These are phyloP conservation scores for Timema podura DNA, from an alignment of 2,888 invertebrate genomes.

Conservation along the genomic window DNA sequence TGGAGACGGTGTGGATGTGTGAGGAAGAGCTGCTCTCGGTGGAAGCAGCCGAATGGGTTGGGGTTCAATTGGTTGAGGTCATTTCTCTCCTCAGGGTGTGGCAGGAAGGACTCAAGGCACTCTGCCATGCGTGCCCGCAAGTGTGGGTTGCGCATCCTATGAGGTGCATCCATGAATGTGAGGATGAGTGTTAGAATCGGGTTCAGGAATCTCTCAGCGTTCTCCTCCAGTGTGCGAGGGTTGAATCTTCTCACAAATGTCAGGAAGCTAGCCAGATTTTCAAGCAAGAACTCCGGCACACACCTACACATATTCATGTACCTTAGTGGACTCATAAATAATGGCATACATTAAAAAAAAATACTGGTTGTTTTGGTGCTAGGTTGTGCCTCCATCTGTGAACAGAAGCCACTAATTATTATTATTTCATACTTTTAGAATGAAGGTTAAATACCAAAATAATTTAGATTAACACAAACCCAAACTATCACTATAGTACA, in stretches of 20 bases:
- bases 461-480: too few species aligned
- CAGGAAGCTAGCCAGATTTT: slow-evolving; percentile 80
- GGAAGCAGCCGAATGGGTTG: slow-evolving; percentile 49
- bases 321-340: slow-evolving; percentile 30
- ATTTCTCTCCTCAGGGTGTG: slow-evolving; percentile 55
- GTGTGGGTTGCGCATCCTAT: slow-evolving; percentile 85
- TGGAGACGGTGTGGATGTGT: slow-evolving; percentile 69
- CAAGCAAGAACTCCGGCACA: slow-evolving; percentile 85
- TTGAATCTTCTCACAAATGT: slow-evolving; percentile 67
- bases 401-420: neutral
- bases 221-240: slow-evolving; percentile 60
- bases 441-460: too few species aligned
- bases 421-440: too few species aligned
- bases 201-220: slow-evolving; percentile 58
- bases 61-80: slow-evolving; percentile 47
- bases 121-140: slow-evolving; percentile 86
- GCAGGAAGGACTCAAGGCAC: slow-evolving; percentile 80
- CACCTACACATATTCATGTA: slow-evolving; percentile 50
- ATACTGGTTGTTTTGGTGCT: neutral
- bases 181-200: slow-evolving; percentile 75
- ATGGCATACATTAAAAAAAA: neutral
- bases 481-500: too few species aligned
- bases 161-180: slow-evolving; percentile 82
- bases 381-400: neutral
- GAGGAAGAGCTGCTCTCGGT: slow-evolving; percentile 67